These are phyloP conservation scores for Chloebia gouldiae DNA, from an alignment of 2,113 vertebrate species.

Conservation along the genomic window DNA sequence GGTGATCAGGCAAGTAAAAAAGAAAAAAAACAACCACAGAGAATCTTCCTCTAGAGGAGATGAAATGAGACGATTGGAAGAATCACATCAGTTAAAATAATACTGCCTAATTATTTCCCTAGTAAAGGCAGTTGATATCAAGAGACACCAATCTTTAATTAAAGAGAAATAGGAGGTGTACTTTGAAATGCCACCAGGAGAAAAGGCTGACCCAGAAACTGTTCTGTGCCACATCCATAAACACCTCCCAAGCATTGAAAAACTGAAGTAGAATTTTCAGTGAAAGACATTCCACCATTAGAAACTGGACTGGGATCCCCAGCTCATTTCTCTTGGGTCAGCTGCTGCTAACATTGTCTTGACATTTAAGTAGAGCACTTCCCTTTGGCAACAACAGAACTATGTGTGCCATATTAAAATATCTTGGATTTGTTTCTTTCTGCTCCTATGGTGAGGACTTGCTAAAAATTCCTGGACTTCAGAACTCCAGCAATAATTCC, in stretches of 20 bases:
- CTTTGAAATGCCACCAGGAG: not conserved
- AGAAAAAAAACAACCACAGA: not conserved
- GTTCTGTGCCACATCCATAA: not conserved
- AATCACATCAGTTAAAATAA: not conserved
- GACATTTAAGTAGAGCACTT: constrained; percentile 37
- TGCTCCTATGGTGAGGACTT: constrained; percentile 56
- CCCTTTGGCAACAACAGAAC: constrained; percentile 31
- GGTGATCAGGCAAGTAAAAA: not conserved
- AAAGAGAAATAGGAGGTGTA: not conserved
- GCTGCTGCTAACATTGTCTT: not conserved
- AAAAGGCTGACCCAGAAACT: not conserved
- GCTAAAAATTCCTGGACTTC: constrained; percentile 65
- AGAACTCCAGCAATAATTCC: constrained; percentile 57
- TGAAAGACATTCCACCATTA: not conserved
- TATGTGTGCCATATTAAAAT: constrained; percentile 36
- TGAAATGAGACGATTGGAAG: not conserved
- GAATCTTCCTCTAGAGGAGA: not conserved
- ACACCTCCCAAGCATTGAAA: not conserved
- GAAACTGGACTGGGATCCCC: not conserved
- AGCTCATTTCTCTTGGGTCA: not conserved
- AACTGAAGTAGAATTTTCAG: not conserved
- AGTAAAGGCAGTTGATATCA: not conserved
- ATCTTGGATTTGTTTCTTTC: constrained; percentile 52
- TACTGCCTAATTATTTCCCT: not conserved
- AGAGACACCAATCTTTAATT: not conserved